Evolutionary conservation across 2,113 vertebrate genomes (phyloP).

Genomic region (Elaphurus davidianus): DNA sequence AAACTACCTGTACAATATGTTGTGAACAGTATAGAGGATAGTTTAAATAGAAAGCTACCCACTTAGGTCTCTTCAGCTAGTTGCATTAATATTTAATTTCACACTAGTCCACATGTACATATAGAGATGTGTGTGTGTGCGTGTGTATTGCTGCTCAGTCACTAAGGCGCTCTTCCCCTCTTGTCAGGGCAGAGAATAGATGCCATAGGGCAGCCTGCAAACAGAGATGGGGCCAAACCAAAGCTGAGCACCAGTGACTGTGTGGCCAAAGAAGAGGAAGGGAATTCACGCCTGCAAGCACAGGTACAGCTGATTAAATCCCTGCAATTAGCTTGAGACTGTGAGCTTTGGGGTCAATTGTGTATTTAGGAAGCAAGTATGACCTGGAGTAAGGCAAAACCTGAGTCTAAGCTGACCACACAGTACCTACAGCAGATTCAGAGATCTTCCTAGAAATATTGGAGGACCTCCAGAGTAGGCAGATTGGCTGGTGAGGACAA

Average conservation of each 20-base stretch:
- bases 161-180: background rate
- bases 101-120: background rate
- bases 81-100: background rate
- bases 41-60: background rate
- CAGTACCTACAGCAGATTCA: background rate
- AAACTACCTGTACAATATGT: background rate
- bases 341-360: background rate
- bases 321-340: background rate
- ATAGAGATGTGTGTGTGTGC: fast-evolving
- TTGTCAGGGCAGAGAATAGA: background rate
- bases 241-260: background rate
- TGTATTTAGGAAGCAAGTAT: background rate
- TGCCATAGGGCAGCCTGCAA: background rate
- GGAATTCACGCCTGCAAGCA: fast-evolving
- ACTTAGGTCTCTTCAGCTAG: background rate
- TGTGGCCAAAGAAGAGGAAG: background rate
- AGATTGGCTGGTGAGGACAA: background rate
- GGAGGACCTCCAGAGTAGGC: background rate
- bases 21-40: background rate
- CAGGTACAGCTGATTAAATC: background rate
- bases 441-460: background rate
- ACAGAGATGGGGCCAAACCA: background rate
- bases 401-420: background rate
- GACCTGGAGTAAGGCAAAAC: background rate
- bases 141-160: background rate